Evolutionary conservation across 23 tunicate genomes (phyloP).

Genomic region (Corella eumyota): DNA sequence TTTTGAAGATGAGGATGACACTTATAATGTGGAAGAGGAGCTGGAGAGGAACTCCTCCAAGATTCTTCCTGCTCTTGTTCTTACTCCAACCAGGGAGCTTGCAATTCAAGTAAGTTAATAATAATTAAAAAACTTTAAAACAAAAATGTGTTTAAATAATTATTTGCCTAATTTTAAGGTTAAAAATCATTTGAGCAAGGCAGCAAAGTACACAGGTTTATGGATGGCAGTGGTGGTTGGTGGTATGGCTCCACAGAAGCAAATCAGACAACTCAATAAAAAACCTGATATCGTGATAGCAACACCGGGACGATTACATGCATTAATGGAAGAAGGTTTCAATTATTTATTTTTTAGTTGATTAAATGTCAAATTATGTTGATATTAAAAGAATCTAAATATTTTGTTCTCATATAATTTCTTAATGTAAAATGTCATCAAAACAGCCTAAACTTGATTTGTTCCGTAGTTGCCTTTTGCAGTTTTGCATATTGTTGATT

Average conservation of each 20-base stretch:
- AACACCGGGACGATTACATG: constrained; percentile 95
- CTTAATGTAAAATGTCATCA: constrained; percentile 1
- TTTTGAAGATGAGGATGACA: constrained; percentile 17
- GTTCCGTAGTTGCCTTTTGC: too few relatives aligned
- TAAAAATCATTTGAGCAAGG: constrained; percentile 44
- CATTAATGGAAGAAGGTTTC: constrained; percentile 42
- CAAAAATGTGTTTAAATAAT: not conserved
- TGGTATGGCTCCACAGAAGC: constrained; percentile 93
- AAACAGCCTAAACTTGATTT: too few relatives aligned
- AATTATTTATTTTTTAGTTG: not conserved
- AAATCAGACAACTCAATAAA: constrained; percentile 45
- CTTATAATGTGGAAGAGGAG: constrained; percentile 1
- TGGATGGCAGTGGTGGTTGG: constrained; percentile 61
- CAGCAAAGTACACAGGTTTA: constrained; percentile 45
- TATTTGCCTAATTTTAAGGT: constrained; percentile 21
- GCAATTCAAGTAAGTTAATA: constrained; percentile 55
- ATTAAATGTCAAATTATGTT: too few relatives aligned
- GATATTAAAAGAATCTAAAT: too few relatives aligned
- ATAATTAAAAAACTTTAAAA: not conserved
- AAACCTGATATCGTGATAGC: constrained; percentile 84
- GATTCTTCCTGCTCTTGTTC: constrained; percentile 49
- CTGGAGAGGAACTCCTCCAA: not conserved
- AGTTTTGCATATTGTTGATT: too few relatives aligned
- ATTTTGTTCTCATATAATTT: too few relatives aligned
- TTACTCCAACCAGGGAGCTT: constrained; percentile 88